Percentiles rank a stretch among this genome's conserved stretches.
phyloP scores from a whole-genome alignment of 1,140 invertebrate genomes.

The Lasioglossum albipes region DNA sequence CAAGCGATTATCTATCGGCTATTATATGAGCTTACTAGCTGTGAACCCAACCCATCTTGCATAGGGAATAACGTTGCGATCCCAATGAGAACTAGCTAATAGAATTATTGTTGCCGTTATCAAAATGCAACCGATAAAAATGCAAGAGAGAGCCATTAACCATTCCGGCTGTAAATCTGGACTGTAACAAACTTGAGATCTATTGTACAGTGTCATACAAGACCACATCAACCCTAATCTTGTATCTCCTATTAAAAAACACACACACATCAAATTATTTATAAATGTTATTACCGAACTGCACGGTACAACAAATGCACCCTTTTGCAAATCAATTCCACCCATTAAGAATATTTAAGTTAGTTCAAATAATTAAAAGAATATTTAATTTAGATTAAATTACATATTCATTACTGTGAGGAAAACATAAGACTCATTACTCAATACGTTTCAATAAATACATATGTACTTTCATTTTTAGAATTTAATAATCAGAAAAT shows the following conservation, averaged over 20 bases:
- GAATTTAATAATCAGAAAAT: too few species aligned
- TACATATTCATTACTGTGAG: too few species aligned
- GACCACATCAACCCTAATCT: constrained; percentile 95
- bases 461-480: too few species aligned
- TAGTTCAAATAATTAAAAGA: too few species aligned
- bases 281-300: not conserved
- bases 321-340: too few species aligned
- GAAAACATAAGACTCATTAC: too few species aligned
- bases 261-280: not conserved
- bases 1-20: not conserved
- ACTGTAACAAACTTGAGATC: constrained; percentile 92
- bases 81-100: constrained; percentile 93
- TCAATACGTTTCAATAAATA: too few species aligned
- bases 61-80: constrained; percentile 93
- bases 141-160: constrained; percentile 93
- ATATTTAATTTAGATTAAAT: too few species aligned
- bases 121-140: constrained; percentile 95
- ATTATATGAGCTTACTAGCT: constrained; percentile 87
- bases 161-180: constrained; percentile 94
- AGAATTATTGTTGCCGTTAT: constrained; percentile 95
- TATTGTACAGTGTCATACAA: constrained; percentile 94
- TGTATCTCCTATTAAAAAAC: constrained; percentile 86
- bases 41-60: constrained; percentile 97
- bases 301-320: not conserved
- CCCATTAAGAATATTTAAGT: too few species aligned